A percentile compares a stretch with the other conserved stretches of the same genome.
Conservation (phyloP, 1,140 invertebrate species). For the Leucophenga varia region DNA sequence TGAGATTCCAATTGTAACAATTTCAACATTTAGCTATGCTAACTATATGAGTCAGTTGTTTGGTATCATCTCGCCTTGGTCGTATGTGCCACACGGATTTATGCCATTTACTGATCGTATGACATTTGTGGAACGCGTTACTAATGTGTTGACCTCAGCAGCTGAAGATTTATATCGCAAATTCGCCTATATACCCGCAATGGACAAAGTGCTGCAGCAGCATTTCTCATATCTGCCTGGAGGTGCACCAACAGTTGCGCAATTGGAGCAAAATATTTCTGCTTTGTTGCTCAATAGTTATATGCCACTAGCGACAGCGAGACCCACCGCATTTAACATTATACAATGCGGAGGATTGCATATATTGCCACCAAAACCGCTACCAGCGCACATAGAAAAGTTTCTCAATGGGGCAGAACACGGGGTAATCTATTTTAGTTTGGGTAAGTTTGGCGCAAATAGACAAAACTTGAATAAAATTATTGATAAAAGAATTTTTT, state of each 20-base stretch:
- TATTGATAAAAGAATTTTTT: too few relatives aligned
- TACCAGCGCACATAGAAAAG: constrained; percentile 38
- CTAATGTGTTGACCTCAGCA: constrained; percentile 21
- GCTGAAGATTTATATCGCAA: constrained; percentile 6
- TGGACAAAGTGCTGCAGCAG: constrained; percentile 31
- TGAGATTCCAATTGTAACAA: constrained; percentile 29
- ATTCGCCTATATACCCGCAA: constrained; percentile 12
- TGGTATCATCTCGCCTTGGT: constrained; percentile 21
- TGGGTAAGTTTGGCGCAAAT: constrained; percentile 51
- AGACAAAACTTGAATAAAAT: too few relatives aligned
- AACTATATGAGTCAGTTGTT: constrained; percentile 27
- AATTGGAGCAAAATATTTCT: constrained; percentile 58
- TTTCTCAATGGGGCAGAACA: constrained; percentile 55
- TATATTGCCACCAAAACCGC: constrained; percentile 36
- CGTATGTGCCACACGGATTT: constrained; percentile 28
- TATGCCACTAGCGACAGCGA: constrained; percentile 51
- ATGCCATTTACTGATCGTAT: constrained; percentile 39
- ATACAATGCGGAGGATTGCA: constrained; percentile 59
- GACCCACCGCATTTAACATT: constrained; percentile 56
- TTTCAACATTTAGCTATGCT: constrained; percentile 26
- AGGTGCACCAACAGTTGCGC: constrained; percentile 42
- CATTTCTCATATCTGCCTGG: constrained; percentile 34
- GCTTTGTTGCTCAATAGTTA: constrained; percentile 60
- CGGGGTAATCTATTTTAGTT: constrained; percentile 62
- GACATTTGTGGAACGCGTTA: constrained; percentile 48